Evolutionary conservation across 2,113 vertebrate genomes (phyloP).

Genomic region (Chaetorhynchus papuensis): DNA sequence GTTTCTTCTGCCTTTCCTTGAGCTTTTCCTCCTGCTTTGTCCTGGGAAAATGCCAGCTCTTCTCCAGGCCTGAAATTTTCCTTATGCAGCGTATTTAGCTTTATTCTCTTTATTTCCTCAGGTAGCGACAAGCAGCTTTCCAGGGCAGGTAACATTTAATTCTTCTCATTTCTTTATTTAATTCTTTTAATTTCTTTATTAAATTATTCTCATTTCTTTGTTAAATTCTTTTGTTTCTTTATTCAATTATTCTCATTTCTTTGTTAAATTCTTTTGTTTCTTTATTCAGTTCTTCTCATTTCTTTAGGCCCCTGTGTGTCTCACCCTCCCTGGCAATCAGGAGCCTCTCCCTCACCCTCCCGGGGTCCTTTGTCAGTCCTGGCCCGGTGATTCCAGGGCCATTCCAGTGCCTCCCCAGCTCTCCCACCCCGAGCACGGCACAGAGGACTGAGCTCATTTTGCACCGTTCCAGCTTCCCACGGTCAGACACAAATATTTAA

Average conservation of each 20-base stretch:
- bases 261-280: no score
- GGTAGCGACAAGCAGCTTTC: not conserved
- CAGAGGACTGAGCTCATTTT: not conserved
- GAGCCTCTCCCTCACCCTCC: not conserved
- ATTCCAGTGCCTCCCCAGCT: no score
- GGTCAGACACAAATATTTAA: not conserved
- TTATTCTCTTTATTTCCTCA: not conserved
- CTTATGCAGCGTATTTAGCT: not conserved
- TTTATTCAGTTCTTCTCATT: not conserved
- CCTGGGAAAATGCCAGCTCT: not conserved
- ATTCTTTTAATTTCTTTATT: not conserved
- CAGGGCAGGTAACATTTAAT: not conserved
- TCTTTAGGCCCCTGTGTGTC: not conserved
- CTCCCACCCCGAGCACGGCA: not conserved
- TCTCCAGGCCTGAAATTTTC: not conserved
- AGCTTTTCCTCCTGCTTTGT: not conserved
- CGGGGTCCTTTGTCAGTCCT: no score
- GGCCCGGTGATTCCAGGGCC: not conserved
- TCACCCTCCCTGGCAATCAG: not conserved
- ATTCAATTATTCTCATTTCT: not conserved
- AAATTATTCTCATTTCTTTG: no score
- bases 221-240: no score
- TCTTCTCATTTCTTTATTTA: no score
- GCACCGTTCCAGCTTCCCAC: accelerated
- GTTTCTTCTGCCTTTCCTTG: not conserved